Conservation (phyloP, 2,888 invertebrate genomes). For the Napeogenes inachia region DNA sequence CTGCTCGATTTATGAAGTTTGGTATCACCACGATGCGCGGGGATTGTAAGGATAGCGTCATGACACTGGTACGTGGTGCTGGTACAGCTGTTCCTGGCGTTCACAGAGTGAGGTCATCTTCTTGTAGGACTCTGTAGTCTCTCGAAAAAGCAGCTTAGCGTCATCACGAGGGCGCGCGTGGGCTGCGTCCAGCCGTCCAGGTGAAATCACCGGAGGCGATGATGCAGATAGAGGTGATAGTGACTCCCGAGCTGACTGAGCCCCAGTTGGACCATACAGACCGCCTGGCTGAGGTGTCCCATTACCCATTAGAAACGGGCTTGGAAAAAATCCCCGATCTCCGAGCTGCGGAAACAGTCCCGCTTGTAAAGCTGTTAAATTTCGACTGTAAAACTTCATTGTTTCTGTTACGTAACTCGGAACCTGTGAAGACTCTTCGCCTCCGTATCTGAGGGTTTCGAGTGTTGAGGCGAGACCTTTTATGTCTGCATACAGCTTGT, state of each 20-base stretch:
- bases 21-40: constrained; percentile 66
- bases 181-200: constrained; percentile 67
- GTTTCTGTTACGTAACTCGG: constrained; percentile 71
- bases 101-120: constrained; percentile 75
- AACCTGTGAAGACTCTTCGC: constrained; percentile 63
- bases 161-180: constrained; percentile 67
- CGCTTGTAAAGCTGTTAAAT: constrained; percentile 63
- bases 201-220: constrained; percentile 69
- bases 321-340: constrained; percentile 65
- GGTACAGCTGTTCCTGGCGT: constrained; percentile 73
- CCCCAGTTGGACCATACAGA: constrained; percentile 61
- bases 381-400: constrained; percentile 73
- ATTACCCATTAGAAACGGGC: constrained; percentile 66
- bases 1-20: constrained; percentile 48
- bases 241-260: constrained; percentile 66
- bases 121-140: constrained; percentile 72
- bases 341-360: constrained; percentile 66
- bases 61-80: constrained; percentile 76
- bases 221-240: constrained; percentile 69
- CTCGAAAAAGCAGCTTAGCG: constrained; percentile 74
- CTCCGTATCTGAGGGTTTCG: constrained; percentile 80
- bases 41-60: constrained; percentile 64
- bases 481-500: constrained; percentile 88
- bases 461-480: constrained; percentile 78
- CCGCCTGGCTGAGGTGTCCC: constrained; percentile 56